Evolutionary conservation across 2,888 invertebrate genomes (phyloP), one percentile per base, ranked within the genome.

Genomic region (Spilosoma lubricipeda): DNA sequence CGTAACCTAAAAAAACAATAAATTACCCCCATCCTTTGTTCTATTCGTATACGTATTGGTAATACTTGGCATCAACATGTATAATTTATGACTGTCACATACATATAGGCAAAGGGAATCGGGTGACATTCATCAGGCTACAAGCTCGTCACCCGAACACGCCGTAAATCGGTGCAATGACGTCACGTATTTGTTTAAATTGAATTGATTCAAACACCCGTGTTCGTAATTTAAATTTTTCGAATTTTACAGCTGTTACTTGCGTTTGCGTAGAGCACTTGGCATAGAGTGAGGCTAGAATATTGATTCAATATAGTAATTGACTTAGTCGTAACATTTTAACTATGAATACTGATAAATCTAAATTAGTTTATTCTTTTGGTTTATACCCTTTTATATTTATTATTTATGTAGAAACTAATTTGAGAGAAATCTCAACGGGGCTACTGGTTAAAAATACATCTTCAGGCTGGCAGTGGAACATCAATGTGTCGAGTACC

Each of bases 121-220:
- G 82, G 80, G 79, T 83, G 85, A 86, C 87, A 87, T 89, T 84
- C 75, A 81, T 84, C 89, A 89, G 81, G 80, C 79, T 78, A 72
- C 77, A 77, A 85, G 84, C 85, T 87, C 89, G 86, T 89, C 87
- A 89, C 83, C 73, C 79, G 82, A 85, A 84, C 84, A 82, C 82
- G 82, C 81, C 82, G 87, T 87, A 85, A 85, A 83, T 84, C 85
- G 82, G 72, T 76, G 71, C 80, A 82, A 77, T 82, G 78, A 77
- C 78, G 77, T 82, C 82, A 82, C 83, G 81, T 85, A 83, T 85
- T 86, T 80, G 77, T 86, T 80, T 77, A 78, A 78, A 83, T 81
- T 81, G 78, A 82, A 85, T 82, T 78, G 81, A 80, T 81, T 72
- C 71, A 74, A 82, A 77, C 77, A 69, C 63, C 72, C 77, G 71